Evolutionary conservation across 2,113 vertebrate genomes (phyloP), one percentile per base, ranked within the genome.

Genomic region (Orthonyx spaldingii): DNA sequence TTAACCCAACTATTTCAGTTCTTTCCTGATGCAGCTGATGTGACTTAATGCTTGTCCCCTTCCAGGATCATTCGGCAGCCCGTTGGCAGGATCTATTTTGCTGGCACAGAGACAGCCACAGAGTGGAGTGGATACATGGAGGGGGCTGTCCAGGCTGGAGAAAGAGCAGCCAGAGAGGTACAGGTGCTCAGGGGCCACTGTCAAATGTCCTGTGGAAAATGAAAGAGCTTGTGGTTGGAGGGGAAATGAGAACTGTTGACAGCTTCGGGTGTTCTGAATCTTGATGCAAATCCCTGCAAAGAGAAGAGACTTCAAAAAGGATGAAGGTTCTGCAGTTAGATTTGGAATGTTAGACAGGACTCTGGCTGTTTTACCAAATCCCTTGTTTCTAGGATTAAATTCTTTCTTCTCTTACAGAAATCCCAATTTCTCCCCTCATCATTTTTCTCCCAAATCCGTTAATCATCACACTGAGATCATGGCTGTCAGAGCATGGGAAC

Each of bases 81-180:
- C 0, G 75, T 98, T 52, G 99, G 98, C 87, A 98, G 88, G 89
- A 97, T 99, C 93, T 99, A 98, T 92, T 99, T 99, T 46, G 99
- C 99, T 10, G 99, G 99, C 64, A 99, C 99, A 1, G 99, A 99
- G 96, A 99, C 99, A 9, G 98, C 99, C 84, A 99, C 99, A 1
- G 98, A 99, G 72, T 99, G 99, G 99, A 99, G 99, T 1, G 99
- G 99, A 14, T 99, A 99, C 97, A 99, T 99, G 99, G 99, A 99
- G 59, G 99, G 99, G 1, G 99, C 99, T 5, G 98, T 99, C 18
- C 98, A 99, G 96, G 99, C 99, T 23, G 99, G 99, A 61, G 99
- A 99, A 92, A 98, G 99, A 95, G 99, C 99, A 9, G 98, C 98
- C 95, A 97, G 99, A 98, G 99, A 99, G 99, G 99, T 99, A 97